Evolutionary conservation across 2,888 invertebrate genomes (phyloP).

Genomic region (Embidobia sp.): DNA sequence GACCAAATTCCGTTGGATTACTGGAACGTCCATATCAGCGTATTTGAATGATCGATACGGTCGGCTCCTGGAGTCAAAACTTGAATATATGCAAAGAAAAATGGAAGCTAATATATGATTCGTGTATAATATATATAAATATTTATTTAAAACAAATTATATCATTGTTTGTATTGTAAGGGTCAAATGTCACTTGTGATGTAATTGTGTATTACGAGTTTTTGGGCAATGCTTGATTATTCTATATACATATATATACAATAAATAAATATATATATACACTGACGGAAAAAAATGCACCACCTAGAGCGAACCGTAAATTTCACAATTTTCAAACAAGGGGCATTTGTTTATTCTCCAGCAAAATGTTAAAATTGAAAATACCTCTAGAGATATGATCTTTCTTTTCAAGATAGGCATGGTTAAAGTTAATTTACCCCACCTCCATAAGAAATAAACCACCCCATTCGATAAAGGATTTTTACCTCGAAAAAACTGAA

Average conservation of each 20-base stretch:
- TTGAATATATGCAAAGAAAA: slow-evolving; percentile 12
- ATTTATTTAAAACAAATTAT: slow-evolving; percentile 42
- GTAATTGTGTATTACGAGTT: slow-evolving; percentile 49
- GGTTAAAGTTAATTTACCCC: too few species aligned
- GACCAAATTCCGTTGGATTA: slow-evolving; percentile 15
- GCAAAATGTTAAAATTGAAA: too few species aligned
- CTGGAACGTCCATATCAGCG: slow-evolving; percentile 33
- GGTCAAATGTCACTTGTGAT: slow-evolving; percentile 49
- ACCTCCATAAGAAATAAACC: too few species aligned
- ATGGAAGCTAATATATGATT: slow-evolving; percentile 27
- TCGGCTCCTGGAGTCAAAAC: slow-evolving; percentile 9
- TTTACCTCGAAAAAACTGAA: too few species aligned
- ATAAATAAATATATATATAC: too few species aligned
- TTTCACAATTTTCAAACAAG: too few species aligned
- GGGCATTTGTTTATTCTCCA: too few species aligned
- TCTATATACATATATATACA: slow-evolving; percentile 37
- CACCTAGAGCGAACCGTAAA: too few species aligned
- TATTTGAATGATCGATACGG: slow-evolving; percentile 7
- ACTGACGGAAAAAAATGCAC: too few species aligned
- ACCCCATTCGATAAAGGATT: too few species aligned
- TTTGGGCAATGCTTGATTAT: slow-evolving; percentile 49
- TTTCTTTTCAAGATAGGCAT: too few species aligned
- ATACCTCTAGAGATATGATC: too few species aligned
- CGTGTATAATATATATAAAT: slow-evolving; percentile 29
- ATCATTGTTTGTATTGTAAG: slow-evolving; percentile 54